Conservation (phyloP, 2,113 vertebrate genomes). For the Chitala chitala region DNA sequence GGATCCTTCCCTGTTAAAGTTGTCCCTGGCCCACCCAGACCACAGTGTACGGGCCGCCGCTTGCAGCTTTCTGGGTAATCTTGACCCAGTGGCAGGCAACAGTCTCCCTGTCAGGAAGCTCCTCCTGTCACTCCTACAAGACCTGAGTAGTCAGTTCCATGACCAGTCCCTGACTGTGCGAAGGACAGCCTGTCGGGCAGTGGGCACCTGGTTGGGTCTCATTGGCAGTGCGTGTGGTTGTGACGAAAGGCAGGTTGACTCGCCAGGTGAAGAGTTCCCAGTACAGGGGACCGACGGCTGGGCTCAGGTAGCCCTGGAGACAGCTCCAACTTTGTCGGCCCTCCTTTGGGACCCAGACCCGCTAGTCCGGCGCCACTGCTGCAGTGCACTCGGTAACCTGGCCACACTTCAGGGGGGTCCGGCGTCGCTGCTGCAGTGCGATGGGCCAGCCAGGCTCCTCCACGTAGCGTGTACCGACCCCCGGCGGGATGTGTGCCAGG, state of each 20-base stretch:
- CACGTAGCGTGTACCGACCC: conserved; percentile 52
- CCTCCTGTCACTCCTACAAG: conserved; percentile 44
- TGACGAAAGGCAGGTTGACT: conserved; percentile 13
- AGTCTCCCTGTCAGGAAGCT: not conserved
- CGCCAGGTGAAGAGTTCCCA: conserved; percentile 6
- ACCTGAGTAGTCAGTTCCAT: conserved; percentile 44
- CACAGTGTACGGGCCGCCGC: conserved; percentile 64
- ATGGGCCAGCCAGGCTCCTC: conserved; percentile 44
- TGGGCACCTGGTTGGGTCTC: conserved; percentile 57
- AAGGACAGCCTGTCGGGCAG: conserved; percentile 49
- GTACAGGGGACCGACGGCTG: conserved; percentile 34
- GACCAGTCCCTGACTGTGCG: conserved; percentile 51
- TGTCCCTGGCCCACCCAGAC: conserved; percentile 56
- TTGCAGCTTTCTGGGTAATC: conserved; percentile 73
- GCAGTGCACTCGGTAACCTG: conserved; percentile 52
- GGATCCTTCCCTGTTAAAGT: conserved; percentile 52
- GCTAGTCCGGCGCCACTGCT: conserved; percentile 57
- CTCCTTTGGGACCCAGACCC: conserved; percentile 54
- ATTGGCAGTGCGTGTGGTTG: conserved; percentile 31
- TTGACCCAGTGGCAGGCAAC: conserved; percentile 37
- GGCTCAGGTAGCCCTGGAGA: conserved; percentile 47
- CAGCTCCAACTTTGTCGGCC: conserved; percentile 35
- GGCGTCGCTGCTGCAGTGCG: conserved; percentile 39
- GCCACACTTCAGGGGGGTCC: conserved; percentile 36
- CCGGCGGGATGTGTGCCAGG: conserved; percentile 53